Base-by-base conservation (phyloP, 2,113 vertebrate species). In the Carettochelys insculpta region DNA sequence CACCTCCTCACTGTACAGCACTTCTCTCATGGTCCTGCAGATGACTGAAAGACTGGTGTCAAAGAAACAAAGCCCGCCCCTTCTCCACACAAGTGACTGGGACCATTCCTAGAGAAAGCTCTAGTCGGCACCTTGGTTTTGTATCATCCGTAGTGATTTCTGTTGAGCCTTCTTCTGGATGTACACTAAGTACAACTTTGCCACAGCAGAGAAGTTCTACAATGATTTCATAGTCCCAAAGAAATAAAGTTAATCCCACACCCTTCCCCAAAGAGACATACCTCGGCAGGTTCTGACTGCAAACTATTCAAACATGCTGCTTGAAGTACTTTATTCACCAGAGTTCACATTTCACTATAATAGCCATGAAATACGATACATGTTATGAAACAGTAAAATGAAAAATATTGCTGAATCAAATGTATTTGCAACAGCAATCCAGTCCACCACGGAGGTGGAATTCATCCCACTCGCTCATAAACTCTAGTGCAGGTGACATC, bases 401-500 rank as follows among this genome's bases (percentile, higher is more conserved):
- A 50, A 50, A 50, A 50, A 11, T 50, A 50, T 50, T 14, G 14
- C 48, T 50, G 11, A 12, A 50, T 50, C 48, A 50, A 50, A 50
- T 50, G 48, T 31, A 65, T n/a, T 38, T 19, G 14, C 61, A 65
- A 11, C 61, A n/a, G n/a, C n/a, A 34, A 65, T n/a, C 34, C 61
- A 65, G 34, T 16, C 34, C 34, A 12, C 48, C 48, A 50, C 11
- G 2, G 20, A 65, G 3, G 6, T 6, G 34, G 61, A 65, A n/a
- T 20, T 65, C 16, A n/a, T n/a, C 85, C 93, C 4, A 80, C 58
- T 31, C 90, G 93, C 78, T 91, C 81, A 3, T 86, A 97, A 87
- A 80, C 48, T 41, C 88, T 82, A 6, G 90, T 97, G 71, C 94
- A 92, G 90, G 95, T 78, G 65, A 91, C 4, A 22, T 92, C 80